These are phyloP conservation scores for Argyresthia albistria DNA, from an alignment of 2,888 invertebrate genomes.

Conservation along the genomic window DNA sequence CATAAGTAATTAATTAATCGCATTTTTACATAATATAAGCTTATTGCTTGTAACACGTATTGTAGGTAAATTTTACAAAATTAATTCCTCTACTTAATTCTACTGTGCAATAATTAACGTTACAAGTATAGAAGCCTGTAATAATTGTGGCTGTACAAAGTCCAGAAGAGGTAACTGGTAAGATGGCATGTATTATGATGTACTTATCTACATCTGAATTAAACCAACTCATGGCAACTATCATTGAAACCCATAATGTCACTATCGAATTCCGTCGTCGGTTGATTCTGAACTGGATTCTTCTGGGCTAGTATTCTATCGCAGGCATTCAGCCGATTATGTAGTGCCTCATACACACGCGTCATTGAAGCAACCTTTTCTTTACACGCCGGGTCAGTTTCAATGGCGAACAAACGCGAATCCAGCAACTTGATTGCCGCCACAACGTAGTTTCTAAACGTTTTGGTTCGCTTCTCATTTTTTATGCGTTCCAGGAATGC, in stretches of 20 bases:
- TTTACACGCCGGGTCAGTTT: slow-evolving; percentile 62
- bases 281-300: slow-evolving; percentile 31
- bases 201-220: not conserved
- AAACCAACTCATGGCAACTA: slow-evolving; percentile 44
- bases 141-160: no score
- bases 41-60: slow-evolving; percentile 65
- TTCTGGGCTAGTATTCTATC: slow-evolving; percentile 53
- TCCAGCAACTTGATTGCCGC: slow-evolving; percentile 64
- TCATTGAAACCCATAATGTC: slow-evolving; percentile 53
- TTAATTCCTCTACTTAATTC: not conserved
- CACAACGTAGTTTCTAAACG: slow-evolving; percentile 61
- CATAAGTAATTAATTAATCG: no score
- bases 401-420: slow-evolving; percentile 62
- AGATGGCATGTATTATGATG: no score
- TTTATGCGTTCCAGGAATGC: slow-evolving; percentile 60
- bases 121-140: no score
- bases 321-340: slow-evolving; percentile 55
- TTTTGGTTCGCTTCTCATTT: slow-evolving; percentile 62
- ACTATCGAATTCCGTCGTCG: slow-evolving; percentile 36
- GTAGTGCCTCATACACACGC: slow-evolving; percentile 57
- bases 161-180: no score
- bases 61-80: slow-evolving; percentile 18
- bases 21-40: slow-evolving; percentile 11
- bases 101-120: not conserved
- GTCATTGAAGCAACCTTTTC: slow-evolving; percentile 67